Conservation (phyloP, 2,113 vertebrate species). For the Okapia johnstoni region DNA sequence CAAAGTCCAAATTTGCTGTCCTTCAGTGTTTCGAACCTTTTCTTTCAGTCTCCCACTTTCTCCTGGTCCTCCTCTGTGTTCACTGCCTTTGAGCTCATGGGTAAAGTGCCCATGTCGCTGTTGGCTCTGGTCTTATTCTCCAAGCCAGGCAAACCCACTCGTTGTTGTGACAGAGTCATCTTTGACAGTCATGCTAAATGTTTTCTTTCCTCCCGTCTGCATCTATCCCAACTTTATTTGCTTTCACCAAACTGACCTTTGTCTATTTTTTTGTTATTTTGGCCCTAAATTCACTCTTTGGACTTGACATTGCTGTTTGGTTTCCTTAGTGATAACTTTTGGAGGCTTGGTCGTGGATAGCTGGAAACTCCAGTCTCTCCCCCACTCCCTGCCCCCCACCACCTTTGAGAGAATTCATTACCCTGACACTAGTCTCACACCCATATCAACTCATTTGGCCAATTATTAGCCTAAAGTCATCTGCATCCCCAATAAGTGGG, state of each 20-base stretch:
- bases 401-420: not conserved
- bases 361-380: not conserved
- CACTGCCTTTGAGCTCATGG: not conserved
- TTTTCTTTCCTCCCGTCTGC: not conserved
- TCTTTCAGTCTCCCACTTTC: not conserved
- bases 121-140: not conserved
- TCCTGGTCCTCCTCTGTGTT: not conserved
- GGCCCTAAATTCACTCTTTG: not conserved
- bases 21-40: not conserved
- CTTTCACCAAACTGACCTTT: not conserved
- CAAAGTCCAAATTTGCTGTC: not conserved
- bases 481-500: not conserved
- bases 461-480: not conserved
- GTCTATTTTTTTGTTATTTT: not conserved
- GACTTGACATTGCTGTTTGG: not conserved
- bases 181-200: not conserved
- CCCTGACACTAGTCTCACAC: not conserved
- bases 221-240: not conserved
- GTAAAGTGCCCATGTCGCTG: not conserved
- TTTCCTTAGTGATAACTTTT: not conserved
- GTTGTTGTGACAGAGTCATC: not conserved
- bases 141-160: not conserved
- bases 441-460: not conserved
- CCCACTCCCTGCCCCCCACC: accelerated
- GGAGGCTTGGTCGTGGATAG: not conserved